phyloP scores from a whole-genome alignment of 2,888 invertebrate genomes.

The Bursaphelenchus okinawaensis region DNA sequence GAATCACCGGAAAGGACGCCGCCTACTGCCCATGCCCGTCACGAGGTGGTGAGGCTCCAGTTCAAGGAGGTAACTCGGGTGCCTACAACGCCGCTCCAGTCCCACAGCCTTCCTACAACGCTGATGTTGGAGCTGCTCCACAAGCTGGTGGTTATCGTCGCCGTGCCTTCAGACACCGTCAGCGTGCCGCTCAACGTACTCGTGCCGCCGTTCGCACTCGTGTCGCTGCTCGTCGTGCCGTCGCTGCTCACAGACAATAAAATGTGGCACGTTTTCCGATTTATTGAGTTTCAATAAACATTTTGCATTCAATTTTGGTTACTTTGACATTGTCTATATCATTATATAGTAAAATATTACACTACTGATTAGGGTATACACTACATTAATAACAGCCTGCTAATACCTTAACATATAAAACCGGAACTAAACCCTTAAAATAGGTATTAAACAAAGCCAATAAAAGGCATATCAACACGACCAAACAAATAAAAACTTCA shows the following conservation, averaged over 20 bases:
- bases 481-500: too few species aligned
- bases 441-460: too few species aligned
- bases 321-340: too few species aligned
- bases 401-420: too few species aligned
- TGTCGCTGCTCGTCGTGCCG: conserved; percentile 7
- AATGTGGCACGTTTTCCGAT: not conserved
- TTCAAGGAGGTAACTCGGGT: conserved; percentile 2
- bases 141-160: conserved; percentile 7
- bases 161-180: conserved; percentile 3
- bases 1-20: conserved; percentile 10
- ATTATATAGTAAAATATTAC: too few species aligned
- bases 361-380: too few species aligned
- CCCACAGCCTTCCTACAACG: not conserved
- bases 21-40: conserved; percentile 15
- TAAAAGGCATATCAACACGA: too few species aligned
- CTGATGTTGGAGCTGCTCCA: not conserved
- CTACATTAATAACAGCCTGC: too few species aligned
- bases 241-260: not conserved
- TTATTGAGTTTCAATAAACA: not conserved
- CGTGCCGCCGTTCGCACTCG: not conserved
- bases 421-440: too few species aligned
- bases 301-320: not conserved
- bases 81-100: conserved; percentile 10
- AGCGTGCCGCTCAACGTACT: not conserved
- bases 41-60: conserved; percentile 1